phyloP scores from a whole-genome alignment of 2,888 invertebrate species.

The Sinotaia quadrata region DNA sequence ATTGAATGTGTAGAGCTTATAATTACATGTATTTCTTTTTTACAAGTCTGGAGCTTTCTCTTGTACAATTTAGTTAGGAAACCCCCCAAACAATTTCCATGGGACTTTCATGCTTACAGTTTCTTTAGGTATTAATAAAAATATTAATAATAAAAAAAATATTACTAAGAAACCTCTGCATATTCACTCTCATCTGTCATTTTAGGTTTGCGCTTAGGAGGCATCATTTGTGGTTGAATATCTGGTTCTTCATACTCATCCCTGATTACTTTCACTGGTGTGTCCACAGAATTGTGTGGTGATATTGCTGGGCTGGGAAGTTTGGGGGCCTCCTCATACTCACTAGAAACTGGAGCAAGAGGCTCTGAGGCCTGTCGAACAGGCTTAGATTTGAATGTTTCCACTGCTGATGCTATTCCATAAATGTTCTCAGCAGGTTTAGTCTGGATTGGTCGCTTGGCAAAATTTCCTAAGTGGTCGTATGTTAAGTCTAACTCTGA shows the following conservation, averaged over 20 bases:
- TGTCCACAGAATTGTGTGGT: background rate
- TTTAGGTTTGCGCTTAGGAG: background rate
- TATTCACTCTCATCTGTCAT: constrained; percentile 10
- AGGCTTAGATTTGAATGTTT: background rate
- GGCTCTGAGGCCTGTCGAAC: background rate
- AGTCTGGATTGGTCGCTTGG: background rate
- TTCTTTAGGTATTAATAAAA: too few species aligned
- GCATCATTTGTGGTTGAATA: too few species aligned
- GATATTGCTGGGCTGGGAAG: too few species aligned
- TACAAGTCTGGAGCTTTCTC: too few species aligned
- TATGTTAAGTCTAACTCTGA: constrained; percentile 22
- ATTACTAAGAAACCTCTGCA: constrained; percentile 10
- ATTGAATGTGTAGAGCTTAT: too few species aligned
- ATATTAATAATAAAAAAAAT: too few species aligned
- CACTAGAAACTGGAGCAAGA: background rate
- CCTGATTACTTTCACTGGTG: background rate
- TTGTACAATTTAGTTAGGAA: too few species aligned
- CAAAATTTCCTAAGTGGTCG: constrained; percentile 16
- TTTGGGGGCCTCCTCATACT: constrained; percentile 22
- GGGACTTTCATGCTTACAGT: too few species aligned
- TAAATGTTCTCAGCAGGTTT: constrained; percentile 27
- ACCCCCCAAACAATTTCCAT: too few species aligned
- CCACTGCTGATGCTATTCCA: constrained; percentile 30
- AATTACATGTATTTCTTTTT: too few species aligned
- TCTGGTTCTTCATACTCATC: constrained; percentile 11